These are phyloP conservation scores for Periophthalmodon schlosseri DNA, from an alignment of 2,113 vertebrate genomes.

Conservation along the genomic window DNA sequence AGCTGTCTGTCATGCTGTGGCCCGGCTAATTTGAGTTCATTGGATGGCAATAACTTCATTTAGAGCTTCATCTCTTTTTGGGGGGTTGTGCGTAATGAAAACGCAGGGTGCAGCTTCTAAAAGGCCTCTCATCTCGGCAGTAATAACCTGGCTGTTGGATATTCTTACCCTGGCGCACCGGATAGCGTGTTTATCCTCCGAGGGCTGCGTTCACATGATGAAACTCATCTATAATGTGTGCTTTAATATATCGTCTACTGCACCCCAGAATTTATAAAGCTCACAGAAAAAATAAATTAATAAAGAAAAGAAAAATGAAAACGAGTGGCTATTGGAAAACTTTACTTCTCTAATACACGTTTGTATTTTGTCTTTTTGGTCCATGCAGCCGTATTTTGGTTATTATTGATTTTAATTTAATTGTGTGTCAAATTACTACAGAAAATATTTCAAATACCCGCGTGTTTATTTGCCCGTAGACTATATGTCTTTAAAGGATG, in stretches of 20 bases:
- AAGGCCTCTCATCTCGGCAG: slow-evolving; percentile 65
- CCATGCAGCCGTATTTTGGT: neutral
- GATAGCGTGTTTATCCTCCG: slow-evolving; percentile 71
- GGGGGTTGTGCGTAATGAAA: slow-evolving; percentile 75
- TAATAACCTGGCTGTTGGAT: slow-evolving; percentile 70
- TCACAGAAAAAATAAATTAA: neutral
- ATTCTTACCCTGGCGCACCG: slow-evolving; percentile 62
- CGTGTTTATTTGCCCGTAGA: neutral
- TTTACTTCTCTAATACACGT: neutral
- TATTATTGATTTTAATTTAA: neutral
- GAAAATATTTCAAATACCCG: neutral
- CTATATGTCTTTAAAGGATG: neutral
- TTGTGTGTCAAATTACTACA: neutral
- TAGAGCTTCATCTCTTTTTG: slow-evolving; percentile 75
- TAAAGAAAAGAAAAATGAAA: slow-evolving; percentile 28
- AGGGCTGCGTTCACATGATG: slow-evolving; percentile 75
- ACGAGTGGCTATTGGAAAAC: neutral
- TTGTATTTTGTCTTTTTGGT: neutral
- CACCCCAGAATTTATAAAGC: slow-evolving; percentile 40
- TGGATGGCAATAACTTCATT: slow-evolving; percentile 83
- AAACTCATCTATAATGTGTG: slow-evolving; percentile 80
- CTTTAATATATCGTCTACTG: slow-evolving; percentile 72
- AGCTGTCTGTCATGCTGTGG: slow-evolving; percentile 71
- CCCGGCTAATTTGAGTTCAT: slow-evolving; percentile 78
- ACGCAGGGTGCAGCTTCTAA: slow-evolving; percentile 68